These are phyloP conservation scores for Drepana falcataria DNA, from an alignment of 2,888 invertebrate genomes.

Conservation along the genomic window DNA sequence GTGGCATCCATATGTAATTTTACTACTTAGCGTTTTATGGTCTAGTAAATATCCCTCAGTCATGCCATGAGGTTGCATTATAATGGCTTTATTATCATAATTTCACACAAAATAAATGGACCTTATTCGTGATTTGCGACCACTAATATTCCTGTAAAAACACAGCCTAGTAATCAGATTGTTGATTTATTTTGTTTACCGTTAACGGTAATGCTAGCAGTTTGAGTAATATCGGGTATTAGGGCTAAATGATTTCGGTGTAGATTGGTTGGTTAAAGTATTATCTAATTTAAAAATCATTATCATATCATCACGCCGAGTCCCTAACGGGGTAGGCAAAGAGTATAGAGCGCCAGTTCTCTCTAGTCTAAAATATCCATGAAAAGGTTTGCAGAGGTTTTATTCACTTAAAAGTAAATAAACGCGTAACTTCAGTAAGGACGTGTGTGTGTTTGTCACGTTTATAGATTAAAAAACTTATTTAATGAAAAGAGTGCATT, in stretches of 20 bases:
- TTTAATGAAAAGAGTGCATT: too few relatives aligned
- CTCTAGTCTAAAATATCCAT: too few relatives aligned
- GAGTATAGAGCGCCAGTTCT: too few relatives aligned
- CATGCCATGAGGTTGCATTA: slow-evolving; percentile 61
- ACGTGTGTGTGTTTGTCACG: too few relatives aligned
- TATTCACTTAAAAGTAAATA: too few relatives aligned
- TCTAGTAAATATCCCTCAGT: slow-evolving; percentile 44
- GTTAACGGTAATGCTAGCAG: slow-evolving; percentile 5
- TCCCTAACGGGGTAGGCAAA: too few relatives aligned
- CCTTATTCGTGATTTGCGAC: slow-evolving; percentile 41
- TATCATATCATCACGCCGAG: too few relatives aligned
- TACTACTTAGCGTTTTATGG: slow-evolving; percentile 27
- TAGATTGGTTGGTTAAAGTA: not conserved
- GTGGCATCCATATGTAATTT: slow-evolving; percentile 16
- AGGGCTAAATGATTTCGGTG: not conserved
- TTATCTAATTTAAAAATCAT: too few relatives aligned
- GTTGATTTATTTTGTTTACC: slow-evolving; percentile 21
- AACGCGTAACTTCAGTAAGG: too few relatives aligned
- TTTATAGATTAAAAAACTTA: too few relatives aligned
- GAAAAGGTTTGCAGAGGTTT: too few relatives aligned
- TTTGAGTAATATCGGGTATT: not conserved
- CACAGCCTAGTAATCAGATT: slow-evolving; percentile 25
- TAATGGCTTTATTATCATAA: slow-evolving; percentile 57
- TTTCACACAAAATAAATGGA: slow-evolving; percentile 52
- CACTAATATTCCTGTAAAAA: slow-evolving; percentile 43